These are phyloP conservation scores for Cylloceria caligata DNA, from an alignment of 2,888 invertebrate species.

Conservation along the genomic window DNA sequence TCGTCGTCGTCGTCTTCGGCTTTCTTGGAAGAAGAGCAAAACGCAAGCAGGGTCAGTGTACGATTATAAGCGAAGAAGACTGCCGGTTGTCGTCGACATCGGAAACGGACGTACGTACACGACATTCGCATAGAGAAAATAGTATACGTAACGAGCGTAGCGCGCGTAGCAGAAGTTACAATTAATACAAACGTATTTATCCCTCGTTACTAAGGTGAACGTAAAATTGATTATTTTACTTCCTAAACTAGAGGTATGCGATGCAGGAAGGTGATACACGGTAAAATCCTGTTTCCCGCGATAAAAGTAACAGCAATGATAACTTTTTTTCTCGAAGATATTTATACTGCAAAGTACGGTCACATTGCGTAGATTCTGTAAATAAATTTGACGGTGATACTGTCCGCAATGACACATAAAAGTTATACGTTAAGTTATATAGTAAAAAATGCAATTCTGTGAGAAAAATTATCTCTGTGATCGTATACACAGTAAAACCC, in stretches of 20 bases:
- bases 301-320: not conserved
- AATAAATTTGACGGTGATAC: no score
- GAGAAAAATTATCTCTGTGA: no score
- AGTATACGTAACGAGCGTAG: conserved; percentile 1
- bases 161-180: not conserved
- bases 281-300: not conserved
- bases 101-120: conserved; percentile 27
- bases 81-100: conserved; percentile 22
- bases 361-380: no score
- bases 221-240: not conserved
- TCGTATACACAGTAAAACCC: no score
- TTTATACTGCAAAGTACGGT: no score
- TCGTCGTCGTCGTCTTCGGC: conserved; percentile 15
- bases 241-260: not conserved
- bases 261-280: not conserved
- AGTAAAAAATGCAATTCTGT: no score
- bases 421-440: no score
- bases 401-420: no score
- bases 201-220: not conserved
- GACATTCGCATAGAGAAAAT: conserved; percentile 3
- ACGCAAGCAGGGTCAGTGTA: conserved; percentile 68
- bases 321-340: no score
- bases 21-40: conserved; percentile 28
- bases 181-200: conserved; percentile 17
- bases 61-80: conserved; percentile 55